Evolutionary conservation across 2,113 vertebrate genomes (phyloP).

Genomic region (Hypanus sabinus): DNA sequence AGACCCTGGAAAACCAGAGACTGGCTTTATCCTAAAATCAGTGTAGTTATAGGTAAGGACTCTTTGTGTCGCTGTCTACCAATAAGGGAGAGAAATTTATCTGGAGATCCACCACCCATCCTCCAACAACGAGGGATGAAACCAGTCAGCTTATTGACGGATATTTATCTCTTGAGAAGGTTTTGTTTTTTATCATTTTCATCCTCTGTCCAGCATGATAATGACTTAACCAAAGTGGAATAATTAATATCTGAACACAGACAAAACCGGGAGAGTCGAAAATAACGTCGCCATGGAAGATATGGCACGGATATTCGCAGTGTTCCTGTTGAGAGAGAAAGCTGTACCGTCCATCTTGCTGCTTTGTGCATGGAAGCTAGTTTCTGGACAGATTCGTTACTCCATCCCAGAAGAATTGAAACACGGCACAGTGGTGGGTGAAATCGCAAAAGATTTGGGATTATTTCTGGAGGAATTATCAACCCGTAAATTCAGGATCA

Average conservation of each 20-base stretch:
- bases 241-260: neutral
- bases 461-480: constrained; percentile 55
- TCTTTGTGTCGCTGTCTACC: constrained; percentile 41
- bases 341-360: constrained; percentile 44
- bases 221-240: neutral
- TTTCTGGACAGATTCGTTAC: constrained; percentile 55
- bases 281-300: neutral
- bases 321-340: constrained; percentile 27
- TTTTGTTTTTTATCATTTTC: neutral
- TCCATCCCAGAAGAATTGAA: constrained; percentile 66
- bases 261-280: neutral
- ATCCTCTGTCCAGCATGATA: neutral
- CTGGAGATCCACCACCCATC: constrained; percentile 27
- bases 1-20: neutral
- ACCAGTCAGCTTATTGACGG: neutral
- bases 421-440: constrained; percentile 61
- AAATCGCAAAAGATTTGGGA: constrained; percentile 61
- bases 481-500: constrained; percentile 58
- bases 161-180: neutral
- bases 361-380: constrained; percentile 41
- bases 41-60: constrained; percentile 31
- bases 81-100: constrained; percentile 36
- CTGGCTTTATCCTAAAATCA: neutral
- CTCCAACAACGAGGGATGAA: neutral
- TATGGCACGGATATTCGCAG: neutral